Base-by-base conservation (phyloP, 2,113 vertebrate genomes). In the Labeo rohita region DNA sequence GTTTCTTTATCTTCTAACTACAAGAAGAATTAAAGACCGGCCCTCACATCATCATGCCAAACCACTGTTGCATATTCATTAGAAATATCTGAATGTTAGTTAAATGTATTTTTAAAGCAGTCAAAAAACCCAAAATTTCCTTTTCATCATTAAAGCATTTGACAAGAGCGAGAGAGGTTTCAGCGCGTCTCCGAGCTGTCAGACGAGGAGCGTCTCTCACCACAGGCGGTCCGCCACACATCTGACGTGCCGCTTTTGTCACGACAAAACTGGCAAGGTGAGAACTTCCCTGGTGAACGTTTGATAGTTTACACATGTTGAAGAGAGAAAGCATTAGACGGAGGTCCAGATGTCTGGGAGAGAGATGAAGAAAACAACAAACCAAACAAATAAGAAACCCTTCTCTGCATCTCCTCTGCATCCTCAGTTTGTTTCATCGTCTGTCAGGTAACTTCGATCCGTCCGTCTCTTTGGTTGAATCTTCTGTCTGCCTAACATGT, bases 191-290 rank as follows among this genome's bases (percentile, higher is more conserved):
- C 75, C 72, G n/a, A 73, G 86, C 89, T 91, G 91, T 92, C 89
- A 73, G 90, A 63, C 77, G n/a, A n/a, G 16, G 34, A 59, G 9
- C 21, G 49, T 70, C 77, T 79, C 52, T 63, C 85, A 76, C 80
- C 18, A 86, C 88, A 90, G 92, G 92, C 83, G 92, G 92, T 89
- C 92, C 85, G 49, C 11, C 13, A 83, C 80, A 91, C 87, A 90
- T 88, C 43, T 76, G 76, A 87, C 88, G 52, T 84, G 87, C 83
- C 54, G 43, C 88, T 92, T 91, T 90, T 92, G 89, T 92, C 88
- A 90, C 87, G 61, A 50, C 85, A 88, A 90, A 91, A 86, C 63
- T 90, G 87, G 87, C 89, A 90, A 92, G 91, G 90, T 91, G 90
- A 92, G 84, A 90, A 83, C 80, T 61, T 82, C 54, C 73, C 39